phyloP scores from a whole-genome alignment of 2,797 vertebrate genomes.

The Remorina albescens region DNA sequence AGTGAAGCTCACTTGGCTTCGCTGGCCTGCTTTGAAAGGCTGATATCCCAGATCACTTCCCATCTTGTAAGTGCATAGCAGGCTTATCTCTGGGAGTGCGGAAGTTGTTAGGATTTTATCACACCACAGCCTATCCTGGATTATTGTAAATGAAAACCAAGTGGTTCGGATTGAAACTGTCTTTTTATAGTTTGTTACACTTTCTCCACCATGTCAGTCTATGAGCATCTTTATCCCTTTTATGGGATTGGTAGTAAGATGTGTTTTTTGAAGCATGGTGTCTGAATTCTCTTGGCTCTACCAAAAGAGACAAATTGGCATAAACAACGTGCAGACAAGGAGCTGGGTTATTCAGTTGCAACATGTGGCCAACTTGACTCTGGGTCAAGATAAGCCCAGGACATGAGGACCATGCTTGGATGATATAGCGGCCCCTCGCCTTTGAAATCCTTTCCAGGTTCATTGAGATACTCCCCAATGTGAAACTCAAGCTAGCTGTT shows the following conservation, averaged over 20 bases:
- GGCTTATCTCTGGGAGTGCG: conserved; percentile 79
- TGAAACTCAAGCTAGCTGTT: conserved; percentile 85
- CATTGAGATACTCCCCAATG: conserved; percentile 80
- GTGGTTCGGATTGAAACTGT: conserved; percentile 62
- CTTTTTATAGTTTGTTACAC: conserved; percentile 64
- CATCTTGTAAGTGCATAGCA: conserved; percentile 79
- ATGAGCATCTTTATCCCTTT: conserved; percentile 27
- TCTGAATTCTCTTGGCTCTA: conserved; percentile 31
- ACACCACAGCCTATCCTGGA: conserved; percentile 73
- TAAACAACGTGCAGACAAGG: conserved; percentile 64
- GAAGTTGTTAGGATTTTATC: conserved; percentile 85
- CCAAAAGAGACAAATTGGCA: conserved; percentile 47
- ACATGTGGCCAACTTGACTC: conserved; percentile 75
- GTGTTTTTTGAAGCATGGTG: conserved; percentile 2
- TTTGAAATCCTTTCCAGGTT: conserved; percentile 85
- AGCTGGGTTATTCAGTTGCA: conserved; percentile 72
- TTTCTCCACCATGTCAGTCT: conserved; percentile 30
- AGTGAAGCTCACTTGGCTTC: conserved; percentile 78
- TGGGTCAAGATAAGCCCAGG: conserved; percentile 81
- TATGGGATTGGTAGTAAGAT: not conserved
- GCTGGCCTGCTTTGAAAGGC: conserved; percentile 80
- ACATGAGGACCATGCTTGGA: conserved; percentile 74
- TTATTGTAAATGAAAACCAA: conserved; percentile 81
- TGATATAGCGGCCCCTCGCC: conserved; percentile 76
- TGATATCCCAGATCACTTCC: conserved; percentile 84